Evolutionary conservation across 2,113 vertebrate genomes (phyloP).

Genomic region (Platysternon megacephalum): DNA sequence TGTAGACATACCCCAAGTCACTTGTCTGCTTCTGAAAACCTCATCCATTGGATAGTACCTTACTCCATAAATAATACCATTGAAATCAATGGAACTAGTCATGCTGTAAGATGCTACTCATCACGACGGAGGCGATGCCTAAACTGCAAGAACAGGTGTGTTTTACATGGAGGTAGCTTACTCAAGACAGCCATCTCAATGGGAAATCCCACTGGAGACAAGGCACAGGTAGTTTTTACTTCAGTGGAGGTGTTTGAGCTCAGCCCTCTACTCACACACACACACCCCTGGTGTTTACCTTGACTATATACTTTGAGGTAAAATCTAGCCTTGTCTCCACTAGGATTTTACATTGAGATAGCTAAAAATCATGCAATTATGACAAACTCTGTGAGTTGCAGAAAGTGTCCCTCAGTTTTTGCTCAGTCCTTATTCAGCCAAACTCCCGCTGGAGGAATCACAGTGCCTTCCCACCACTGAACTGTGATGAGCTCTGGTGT

Average conservation of each 20-base stretch:
- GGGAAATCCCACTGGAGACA: not conserved
- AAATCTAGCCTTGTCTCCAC: not conserved
- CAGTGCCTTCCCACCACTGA: not conserved
- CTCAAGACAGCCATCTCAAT: not conserved
- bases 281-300: not conserved
- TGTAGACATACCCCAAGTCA: too few relatives aligned
- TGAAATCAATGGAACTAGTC: rapidly evolving
- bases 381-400: not conserved
- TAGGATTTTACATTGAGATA: not conserved
- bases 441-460: not conserved
- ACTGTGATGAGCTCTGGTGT: rapidly evolving
- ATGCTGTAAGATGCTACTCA: not conserved
- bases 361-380: not conserved
- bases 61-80: not conserved
- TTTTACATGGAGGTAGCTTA: not conserved
- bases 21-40: not conserved
- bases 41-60: not conserved
- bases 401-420: not conserved
- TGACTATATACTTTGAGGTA: not conserved
- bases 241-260: not conserved
- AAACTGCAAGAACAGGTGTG: not conserved
- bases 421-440: not conserved
- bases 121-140: not conserved
- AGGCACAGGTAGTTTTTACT: not conserved
- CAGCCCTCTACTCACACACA: not conserved